These are phyloP conservation scores for Cervus canadensis DNA, from an alignment of 2,113 vertebrate species.

Conservation along the genomic window DNA sequence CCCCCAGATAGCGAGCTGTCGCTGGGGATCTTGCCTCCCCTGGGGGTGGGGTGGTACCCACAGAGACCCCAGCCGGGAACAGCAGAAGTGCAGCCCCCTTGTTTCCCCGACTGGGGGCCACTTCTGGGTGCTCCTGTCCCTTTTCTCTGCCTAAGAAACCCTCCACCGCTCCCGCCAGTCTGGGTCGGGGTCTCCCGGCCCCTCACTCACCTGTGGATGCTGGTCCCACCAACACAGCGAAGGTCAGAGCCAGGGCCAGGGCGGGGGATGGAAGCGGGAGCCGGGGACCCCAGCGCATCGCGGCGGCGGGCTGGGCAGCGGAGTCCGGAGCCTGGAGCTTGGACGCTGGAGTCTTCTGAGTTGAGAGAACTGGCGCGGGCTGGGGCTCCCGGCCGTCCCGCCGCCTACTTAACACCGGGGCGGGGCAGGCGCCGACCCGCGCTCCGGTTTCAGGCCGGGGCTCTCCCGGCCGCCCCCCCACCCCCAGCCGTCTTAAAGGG, in stretches of 20 bases:
- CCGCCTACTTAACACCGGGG: constrained; percentile 44
- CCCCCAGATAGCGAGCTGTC: background rate
- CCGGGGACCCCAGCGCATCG: background rate
- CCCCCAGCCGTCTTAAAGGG: constrained; percentile 63
- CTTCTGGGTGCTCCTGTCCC: background rate
- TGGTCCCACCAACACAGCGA: background rate
- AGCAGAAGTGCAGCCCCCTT: background rate
- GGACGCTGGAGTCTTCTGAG: background rate
- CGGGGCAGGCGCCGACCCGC: constrained; percentile 27
- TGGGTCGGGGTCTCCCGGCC: background rate
- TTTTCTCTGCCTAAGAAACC: background rate
- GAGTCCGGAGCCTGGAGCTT: background rate
- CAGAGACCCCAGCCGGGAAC: background rate
- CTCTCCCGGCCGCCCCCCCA: background rate
- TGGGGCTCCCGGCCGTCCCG: background rate
- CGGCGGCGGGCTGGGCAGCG: background rate
- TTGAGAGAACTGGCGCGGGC: background rate
- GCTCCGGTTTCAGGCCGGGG: constrained; percentile 52
- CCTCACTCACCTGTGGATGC: constrained; percentile 59
- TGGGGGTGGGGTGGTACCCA: no score
- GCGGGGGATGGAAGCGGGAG: background rate
- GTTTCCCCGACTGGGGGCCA: background rate
- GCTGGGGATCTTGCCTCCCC: background rate
- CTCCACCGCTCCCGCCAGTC: background rate
- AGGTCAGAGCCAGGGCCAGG: constrained; percentile 14